These are phyloP conservation scores for Elysia crispata DNA, from an alignment of 2,888 invertebrate species.

Conservation along the genomic window DNA sequence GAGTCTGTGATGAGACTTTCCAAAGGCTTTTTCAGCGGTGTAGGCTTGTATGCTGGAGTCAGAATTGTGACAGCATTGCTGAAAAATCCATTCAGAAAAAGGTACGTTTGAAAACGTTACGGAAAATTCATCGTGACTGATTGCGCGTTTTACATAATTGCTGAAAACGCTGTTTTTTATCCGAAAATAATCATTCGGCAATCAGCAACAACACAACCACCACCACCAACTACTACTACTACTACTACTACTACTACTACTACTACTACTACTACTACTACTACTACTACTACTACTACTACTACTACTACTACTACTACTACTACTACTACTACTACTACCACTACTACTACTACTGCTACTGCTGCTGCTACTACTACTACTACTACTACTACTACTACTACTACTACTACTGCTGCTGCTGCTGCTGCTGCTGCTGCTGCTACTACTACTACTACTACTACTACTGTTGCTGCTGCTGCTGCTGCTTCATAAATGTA, in stretches of 20 bases:
- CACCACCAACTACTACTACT: background rate
- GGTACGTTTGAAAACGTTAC: constrained; percentile 52
- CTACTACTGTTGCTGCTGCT: too few relatives aligned
- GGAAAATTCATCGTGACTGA: too few relatives aligned
- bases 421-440: background rate
- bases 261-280: too few relatives aligned
- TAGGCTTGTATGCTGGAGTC: constrained; percentile 61
- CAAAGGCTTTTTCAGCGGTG: constrained; percentile 62
- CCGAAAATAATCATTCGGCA: too few relatives aligned
- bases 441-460: too few relatives aligned
- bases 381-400: constrained; percentile 17
- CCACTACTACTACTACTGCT: constrained; percentile 13
- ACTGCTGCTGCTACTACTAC: constrained; percentile 10
- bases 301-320: constrained; percentile 17
- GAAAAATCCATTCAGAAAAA: constrained; percentile 65
- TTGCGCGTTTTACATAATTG: too few relatives aligned
- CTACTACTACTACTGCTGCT: constrained; percentile 13
- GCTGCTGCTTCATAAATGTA: too few relatives aligned
- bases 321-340: constrained; percentile 19
- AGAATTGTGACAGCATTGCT: constrained; percentile 61
- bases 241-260: too few relatives aligned
- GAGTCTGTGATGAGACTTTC: constrained; percentile 57
- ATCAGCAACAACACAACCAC: too few relatives aligned
- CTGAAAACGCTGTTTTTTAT: too few relatives aligned
- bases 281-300: too few relatives aligned